Evolutionary conservation across 2,888 invertebrate species (phyloP), one percentile per base, ranked within the genome.

Genomic region (Volucella zonaria): DNA sequence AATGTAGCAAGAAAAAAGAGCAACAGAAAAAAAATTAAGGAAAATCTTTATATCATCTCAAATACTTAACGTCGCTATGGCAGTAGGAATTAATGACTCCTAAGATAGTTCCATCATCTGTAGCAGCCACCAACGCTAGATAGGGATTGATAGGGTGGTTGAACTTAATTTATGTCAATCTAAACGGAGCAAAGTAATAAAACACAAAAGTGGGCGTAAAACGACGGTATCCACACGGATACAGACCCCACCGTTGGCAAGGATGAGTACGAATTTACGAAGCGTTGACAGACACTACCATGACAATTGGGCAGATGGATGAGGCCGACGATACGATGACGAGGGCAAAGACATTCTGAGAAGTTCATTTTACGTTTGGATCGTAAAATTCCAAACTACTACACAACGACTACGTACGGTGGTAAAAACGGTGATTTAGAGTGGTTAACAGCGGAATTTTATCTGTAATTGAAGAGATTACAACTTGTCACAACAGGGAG

Each of bases 401-500:
- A 43, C 58, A 49, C 59, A 11, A 59, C 59, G 47, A 43, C 49
- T 45, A 52, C 45, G 14, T 52, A 73, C 62, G 31, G 23, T 52
- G 61, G 62, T 56, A 52, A 62, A 11, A 52, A 73, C 52, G 43
- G 23, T 52, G 61, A 73, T 73, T 73, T 73, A 43, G 54, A 62
- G 73, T 45, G 73, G 73, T 73, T 62, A 62, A 54, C 62, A 54
- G 73, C 23, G 4, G 52, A 52, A 52, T 54, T 54, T 73, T 45
- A 43, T 52, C 14, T 62, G 43, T 73, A 73, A 73, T 73, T 73
- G 73, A 15, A n/a, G 6, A 14, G 23, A 73, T 45, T 15, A 15
- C 43, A 31, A 10, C 12, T 61, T 52, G 43, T 54, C 15, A 70
- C 23, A 10, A 61, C 8, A n/a, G 8, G 38, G 40, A 40, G 56